A percentile compares a stretch with the other conserved stretches of the same genome.
Evolutionary conservation across 1,140 invertebrate species (phyloP).

Genomic region (Drosophila baimaii): DNA sequence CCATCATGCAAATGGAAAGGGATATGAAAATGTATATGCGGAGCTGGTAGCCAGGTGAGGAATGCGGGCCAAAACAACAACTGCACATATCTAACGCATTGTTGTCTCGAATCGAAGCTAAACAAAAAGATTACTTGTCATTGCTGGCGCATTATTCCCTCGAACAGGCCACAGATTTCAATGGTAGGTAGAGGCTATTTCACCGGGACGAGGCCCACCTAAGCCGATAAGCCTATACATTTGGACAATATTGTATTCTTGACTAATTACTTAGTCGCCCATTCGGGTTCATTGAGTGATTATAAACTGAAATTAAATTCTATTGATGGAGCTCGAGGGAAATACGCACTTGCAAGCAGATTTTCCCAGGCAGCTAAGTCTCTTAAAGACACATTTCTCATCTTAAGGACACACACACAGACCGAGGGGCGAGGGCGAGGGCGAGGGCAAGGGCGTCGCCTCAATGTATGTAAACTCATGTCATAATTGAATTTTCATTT

Average conservation of each 20-base stretch:
- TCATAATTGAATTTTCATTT: constrained; percentile 77
- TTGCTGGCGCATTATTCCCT: constrained; percentile 66
- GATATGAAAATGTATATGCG: background rate
- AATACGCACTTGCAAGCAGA: no score
- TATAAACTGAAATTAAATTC: background rate
- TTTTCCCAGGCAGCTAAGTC: constrained; percentile 11
- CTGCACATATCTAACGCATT: constrained; percentile 15
- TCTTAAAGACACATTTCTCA: constrained; percentile 51
- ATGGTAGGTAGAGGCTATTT: background rate
- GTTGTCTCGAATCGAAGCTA: constrained; percentile 9
- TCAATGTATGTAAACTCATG: constrained; percentile 62
- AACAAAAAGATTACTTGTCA: constrained; percentile 48
- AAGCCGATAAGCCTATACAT: background rate
- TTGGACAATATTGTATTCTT: background rate
- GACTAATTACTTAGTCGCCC: background rate
- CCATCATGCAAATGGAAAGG: background rate
- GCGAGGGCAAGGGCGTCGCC: background rate
- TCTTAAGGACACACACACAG: constrained; percentile 38
- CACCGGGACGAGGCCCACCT: background rate
- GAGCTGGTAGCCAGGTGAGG: constrained; percentile 4
- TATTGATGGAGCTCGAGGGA: no score
- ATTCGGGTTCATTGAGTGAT: background rate
- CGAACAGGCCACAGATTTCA: constrained; percentile 20
- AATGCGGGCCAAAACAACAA: constrained; percentile 18
- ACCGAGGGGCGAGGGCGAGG: no score